phyloP scores from a whole-genome alignment of 2,113 vertebrate species.

The Ursus arctos region DNA sequence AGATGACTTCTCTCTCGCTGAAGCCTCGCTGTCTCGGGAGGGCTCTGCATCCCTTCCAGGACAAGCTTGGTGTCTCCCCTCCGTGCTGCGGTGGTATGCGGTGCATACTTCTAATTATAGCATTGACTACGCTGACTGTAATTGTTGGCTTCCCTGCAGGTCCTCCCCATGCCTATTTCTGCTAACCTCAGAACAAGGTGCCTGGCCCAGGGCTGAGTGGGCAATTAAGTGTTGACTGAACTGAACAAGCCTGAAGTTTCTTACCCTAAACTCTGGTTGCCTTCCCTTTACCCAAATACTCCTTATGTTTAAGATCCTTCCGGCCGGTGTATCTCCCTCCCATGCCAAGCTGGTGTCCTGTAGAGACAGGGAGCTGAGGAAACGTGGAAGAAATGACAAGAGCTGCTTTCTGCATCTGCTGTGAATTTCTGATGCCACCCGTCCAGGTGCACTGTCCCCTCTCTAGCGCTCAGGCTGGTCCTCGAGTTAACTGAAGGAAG shows the following conservation, averaged over 20 bases:
- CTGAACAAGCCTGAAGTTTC: neutral
- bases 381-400: neutral
- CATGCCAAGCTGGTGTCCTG: neutral
- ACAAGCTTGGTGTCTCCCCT: neutral
- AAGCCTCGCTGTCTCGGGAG: neutral
- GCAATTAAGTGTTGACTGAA: neutral
- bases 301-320: neutral
- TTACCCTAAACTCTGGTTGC: neutral
- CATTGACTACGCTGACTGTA: neutral
- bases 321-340: neutral
- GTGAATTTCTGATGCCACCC: neutral
- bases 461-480: neutral
- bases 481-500: slow-evolving; percentile 15
- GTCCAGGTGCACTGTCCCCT: neutral
- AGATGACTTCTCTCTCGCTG: neutral
- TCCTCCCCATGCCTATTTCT: neutral
- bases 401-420: neutral
- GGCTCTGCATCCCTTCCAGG: neutral
- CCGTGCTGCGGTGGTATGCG: no score
- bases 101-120: neutral
- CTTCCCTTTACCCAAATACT: neutral
- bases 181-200: neutral
- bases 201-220: no score
- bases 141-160: neutral
- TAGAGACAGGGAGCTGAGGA: neutral